These are phyloP conservation scores for Siphlonurus alternatus DNA, from an alignment of 2,888 invertebrate genomes.

Conservation along the genomic window DNA sequence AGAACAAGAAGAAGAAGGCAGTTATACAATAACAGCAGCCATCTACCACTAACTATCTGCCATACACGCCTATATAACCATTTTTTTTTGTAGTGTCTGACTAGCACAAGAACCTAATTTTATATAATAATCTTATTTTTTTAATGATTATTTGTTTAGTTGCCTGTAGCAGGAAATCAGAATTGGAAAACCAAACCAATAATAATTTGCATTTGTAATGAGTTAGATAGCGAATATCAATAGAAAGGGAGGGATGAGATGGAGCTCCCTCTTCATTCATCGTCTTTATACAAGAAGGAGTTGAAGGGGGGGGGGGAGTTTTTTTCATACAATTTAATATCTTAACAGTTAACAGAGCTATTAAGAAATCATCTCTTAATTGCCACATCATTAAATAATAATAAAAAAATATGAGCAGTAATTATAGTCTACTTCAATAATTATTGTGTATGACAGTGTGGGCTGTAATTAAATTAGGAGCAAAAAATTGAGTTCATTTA, in stretches of 20 bases:
- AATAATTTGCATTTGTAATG: not conserved
- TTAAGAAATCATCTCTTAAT: not conserved
- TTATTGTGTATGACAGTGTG: not conserved
- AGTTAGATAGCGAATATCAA: too few species aligned
- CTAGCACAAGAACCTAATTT: too few species aligned
- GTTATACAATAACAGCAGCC: too few species aligned
- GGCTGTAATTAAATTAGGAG: not conserved
- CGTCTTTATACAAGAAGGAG: not conserved
- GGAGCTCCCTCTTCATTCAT: not conserved
- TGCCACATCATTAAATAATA: not conserved
- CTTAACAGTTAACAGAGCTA: not conserved
- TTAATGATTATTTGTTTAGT: too few species aligned
- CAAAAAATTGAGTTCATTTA: too few species aligned
- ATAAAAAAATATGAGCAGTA: not conserved
- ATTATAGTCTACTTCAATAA: not conserved
- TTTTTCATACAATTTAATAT: not conserved
- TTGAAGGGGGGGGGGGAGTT: not conserved
- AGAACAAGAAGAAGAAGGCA: too few species aligned
- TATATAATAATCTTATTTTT: too few species aligned
- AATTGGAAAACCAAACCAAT: not conserved
- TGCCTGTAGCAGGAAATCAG: not conserved
- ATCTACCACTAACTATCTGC: not conserved
- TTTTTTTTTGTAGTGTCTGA: too few species aligned
- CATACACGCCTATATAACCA: not conserved
- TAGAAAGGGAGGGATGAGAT: not conserved